phyloP scores from a whole-genome alignment of 2,113 vertebrate genomes.

The Archilochus colubris region DNA sequence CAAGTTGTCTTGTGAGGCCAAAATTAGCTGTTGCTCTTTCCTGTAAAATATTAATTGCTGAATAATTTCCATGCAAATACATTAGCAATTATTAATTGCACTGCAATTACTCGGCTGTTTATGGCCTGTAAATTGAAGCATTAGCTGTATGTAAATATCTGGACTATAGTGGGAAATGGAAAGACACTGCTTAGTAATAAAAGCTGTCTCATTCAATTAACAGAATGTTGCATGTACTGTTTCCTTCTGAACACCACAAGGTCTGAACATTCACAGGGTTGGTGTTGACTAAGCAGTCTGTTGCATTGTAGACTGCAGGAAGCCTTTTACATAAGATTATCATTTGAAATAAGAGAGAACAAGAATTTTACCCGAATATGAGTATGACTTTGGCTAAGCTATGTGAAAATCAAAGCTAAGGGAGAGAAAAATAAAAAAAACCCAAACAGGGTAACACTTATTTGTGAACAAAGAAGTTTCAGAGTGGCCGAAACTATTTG shows the following conservation, averaged over 20 bases:
- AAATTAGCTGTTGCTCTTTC: background rate
- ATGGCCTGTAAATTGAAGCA: constrained; percentile 46
- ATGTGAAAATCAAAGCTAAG: background rate
- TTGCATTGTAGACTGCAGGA: background rate
- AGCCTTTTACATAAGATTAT: background rate
- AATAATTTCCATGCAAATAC: constrained; percentile 23
- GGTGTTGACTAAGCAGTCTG: background rate
- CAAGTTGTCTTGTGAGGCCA: background rate
- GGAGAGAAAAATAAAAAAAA: no score
- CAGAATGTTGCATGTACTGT: constrained; percentile 30
- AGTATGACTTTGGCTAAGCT: background rate
- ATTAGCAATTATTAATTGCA: constrained; percentile 24
- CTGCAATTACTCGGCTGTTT: constrained; percentile 41
- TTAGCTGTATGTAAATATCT: constrained; percentile 51
- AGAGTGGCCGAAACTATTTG: background rate
- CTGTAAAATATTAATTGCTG: constrained; percentile 26
- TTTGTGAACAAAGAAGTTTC: background rate
- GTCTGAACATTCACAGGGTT: background rate
- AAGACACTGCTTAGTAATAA: constrained; percentile 46
- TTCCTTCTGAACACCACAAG: constrained; percentile 20
- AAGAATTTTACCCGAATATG: background rate
- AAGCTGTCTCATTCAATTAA: constrained; percentile 43
- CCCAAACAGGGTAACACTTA: background rate
- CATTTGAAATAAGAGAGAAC: background rate
- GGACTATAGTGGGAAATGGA: constrained; percentile 28